Evolutionary conservation across 2,888 invertebrate species (phyloP), one percentile per base, ranked within the genome.

Genomic region (Liodrosophila aerea): DNA sequence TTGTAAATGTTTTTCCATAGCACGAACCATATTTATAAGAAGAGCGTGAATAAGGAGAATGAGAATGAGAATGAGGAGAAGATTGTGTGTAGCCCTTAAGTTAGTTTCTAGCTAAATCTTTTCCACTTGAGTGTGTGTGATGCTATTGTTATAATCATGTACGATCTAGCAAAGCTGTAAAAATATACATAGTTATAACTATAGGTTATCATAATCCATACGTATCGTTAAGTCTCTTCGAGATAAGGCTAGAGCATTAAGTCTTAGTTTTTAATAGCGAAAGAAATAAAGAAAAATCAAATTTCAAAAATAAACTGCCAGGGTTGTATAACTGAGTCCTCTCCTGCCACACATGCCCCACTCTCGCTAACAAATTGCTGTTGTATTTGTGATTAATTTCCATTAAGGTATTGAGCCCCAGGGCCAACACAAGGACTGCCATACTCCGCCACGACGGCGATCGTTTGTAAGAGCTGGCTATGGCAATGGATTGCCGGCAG

Each of bases 401-500:
- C 58, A 67, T 58, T 63, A 70, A 72, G 37, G 71, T 65, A 49
- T 58, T 45, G 39, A 37, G 58, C 61, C 56, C 27, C 34, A n/a
- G 43, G 47, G 68, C 40, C 58, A 41, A 52, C 45, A 43, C 49
- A 67, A 67, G 60, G 54, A 67, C 61, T 67, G 51, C 43, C 16
- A 16, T 2, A n/a, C 15, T 47, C 31, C 58, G 49, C 51, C 39
- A 49, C 56, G 41, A 31, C 53, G 22, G n/a, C 34, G 47, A 49
- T 63, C 64, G 40, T 64, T 50, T 44, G 56, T 31, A 34, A 33
- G 68, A 53, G 39, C 62, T 62, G 57, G 72, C 85, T 41, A 49
- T 56, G 50, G 50, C 33, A 87, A 87, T 87, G 86, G 82, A 87
- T 87, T 86, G 86, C 83, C 64, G 73, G 75, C 67, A 81, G 78